These are phyloP conservation scores for Takifugu rubripes DNA, from an alignment of 2,797 vertebrate genomes.

Conservation along the genomic window DNA sequence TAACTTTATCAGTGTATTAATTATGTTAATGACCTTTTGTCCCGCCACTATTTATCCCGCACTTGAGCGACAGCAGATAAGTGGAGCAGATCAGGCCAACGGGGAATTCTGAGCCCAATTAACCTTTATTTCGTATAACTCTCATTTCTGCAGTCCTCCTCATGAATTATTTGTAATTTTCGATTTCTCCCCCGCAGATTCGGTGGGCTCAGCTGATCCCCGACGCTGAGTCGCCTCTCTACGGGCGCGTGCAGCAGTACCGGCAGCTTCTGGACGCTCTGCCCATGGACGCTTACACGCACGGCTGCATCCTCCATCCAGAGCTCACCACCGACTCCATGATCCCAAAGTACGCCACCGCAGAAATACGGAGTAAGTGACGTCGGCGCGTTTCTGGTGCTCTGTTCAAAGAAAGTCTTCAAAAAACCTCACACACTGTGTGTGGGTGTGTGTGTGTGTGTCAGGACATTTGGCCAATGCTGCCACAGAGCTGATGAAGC, in stretches of 20 bases:
- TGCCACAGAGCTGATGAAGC: slow-evolving; percentile 91
- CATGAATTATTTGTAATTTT: not conserved
- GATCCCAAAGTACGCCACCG: slow-evolving; percentile 99
- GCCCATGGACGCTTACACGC: slow-evolving; percentile 98
- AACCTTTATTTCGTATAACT: slow-evolving; percentile 7
- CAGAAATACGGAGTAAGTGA: slow-evolving; percentile 99
- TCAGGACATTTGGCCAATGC: slow-evolving; percentile 93
- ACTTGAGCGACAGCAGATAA: not conserved
- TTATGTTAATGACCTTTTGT: not conserved
- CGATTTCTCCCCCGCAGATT: slow-evolving; percentile 70
- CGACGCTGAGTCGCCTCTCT: slow-evolving; percentile 81
- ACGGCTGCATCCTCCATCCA: slow-evolving; percentile 98
- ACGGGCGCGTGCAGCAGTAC: slow-evolving; percentile 90
- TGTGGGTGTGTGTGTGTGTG: slow-evolving; percentile 10
- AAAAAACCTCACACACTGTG: not conserved
- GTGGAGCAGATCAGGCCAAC: slow-evolving; percentile 10
- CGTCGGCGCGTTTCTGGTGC: not conserved
- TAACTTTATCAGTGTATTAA: not conserved
- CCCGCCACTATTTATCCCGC: not conserved
- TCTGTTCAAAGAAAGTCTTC: too few relatives aligned
- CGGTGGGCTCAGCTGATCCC: slow-evolving; percentile 89
- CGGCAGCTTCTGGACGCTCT: slow-evolving; percentile 91
- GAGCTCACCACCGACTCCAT: slow-evolving; percentile 99
- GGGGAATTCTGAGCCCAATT: slow-evolving; percentile 5
- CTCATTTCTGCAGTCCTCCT: not conserved